Conservation (phyloP, 1,140 invertebrate species). For the Rhagoletis zephyria region DNA sequence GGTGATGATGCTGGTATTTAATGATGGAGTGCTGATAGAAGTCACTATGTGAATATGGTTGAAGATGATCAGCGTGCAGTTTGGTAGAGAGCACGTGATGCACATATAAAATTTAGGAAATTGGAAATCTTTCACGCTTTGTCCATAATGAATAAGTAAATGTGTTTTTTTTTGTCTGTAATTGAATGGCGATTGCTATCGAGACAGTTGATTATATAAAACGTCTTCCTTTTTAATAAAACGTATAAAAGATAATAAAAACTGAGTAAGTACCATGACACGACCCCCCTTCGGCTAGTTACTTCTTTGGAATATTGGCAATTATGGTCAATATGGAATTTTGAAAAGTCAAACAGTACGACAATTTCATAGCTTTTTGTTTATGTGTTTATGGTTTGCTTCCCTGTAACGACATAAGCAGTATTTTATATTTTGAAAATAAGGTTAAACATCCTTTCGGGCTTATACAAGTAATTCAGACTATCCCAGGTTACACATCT, state of each 20-base stretch:
- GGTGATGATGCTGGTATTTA: not conserved
- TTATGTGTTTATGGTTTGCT: no score
- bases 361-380: no score
- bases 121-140: constrained; percentile 21
- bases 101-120: not conserved
- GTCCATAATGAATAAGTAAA: not conserved
- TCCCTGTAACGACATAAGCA: no score
- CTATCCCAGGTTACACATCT: no score
- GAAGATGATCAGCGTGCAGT: not conserved
- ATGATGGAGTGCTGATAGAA: not conserved
- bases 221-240: not conserved
- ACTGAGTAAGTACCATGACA: no score
- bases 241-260: not conserved
- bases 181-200: constrained; percentile 1
- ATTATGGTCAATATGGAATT: no score
- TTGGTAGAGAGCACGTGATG: not conserved
- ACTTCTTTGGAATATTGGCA: no score
- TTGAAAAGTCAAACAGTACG: no score
- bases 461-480: no score
- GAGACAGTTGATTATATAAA: not conserved
- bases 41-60: not conserved
- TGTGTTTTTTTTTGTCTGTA: not conserved
- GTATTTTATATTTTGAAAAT: no score
- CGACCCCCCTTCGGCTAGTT: no score
- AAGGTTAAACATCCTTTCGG: no score